Base-by-base conservation (phyloP, 2,113 vertebrate species). In the Lamprologus sp. region DNA sequence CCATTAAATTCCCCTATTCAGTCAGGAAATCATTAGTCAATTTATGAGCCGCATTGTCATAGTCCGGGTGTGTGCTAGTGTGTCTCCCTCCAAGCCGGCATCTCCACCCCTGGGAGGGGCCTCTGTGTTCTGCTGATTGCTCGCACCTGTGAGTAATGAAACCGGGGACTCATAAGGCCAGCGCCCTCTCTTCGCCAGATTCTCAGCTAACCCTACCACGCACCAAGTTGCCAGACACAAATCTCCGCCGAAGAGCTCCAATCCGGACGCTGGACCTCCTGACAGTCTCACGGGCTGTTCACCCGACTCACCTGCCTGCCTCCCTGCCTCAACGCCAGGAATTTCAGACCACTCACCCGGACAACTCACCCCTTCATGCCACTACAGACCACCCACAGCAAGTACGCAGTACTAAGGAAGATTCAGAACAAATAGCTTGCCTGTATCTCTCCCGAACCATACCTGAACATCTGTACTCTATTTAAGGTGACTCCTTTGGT, bases 11-110 rank as follows among this genome's bases (percentile, higher is more conserved):
- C 19, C 49, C 23, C 28, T 6, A 28, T 65, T 65, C 23, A 84
- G 33, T 65, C 53, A 84, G 47, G 31, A 56, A 73, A 49, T 80
- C 49, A 87, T 87, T 85, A 79, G 33, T 79, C 5, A 79, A 65
- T 86, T 88, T 55, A 83, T 87, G 70, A 85, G 55, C 73, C 53
- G 8, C 53, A 56, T 55, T 53, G 49, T n/a, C 49, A 53, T n/a
- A 53, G 49, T 53, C 49, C 19, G 9, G 49, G 49, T 53, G 49
- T 53, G 0, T 53, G 49, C 9, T 53, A 5, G 49, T 53, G 49
- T 53, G 49, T 53, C 3, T 53, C 49, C 19, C 49, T n/a, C 49
- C 19, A 3, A n/a, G 19, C 19, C 1, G 19, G 49, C 49, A n/a
- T n/a, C 49, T 53, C 49, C 49, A 53, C 49, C 19, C 49, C 49